These are phyloP conservation scores for Ptychodera flava DNA, from an alignment of 35 echinoderm and acorn worm genomes.

Conservation along the genomic window DNA sequence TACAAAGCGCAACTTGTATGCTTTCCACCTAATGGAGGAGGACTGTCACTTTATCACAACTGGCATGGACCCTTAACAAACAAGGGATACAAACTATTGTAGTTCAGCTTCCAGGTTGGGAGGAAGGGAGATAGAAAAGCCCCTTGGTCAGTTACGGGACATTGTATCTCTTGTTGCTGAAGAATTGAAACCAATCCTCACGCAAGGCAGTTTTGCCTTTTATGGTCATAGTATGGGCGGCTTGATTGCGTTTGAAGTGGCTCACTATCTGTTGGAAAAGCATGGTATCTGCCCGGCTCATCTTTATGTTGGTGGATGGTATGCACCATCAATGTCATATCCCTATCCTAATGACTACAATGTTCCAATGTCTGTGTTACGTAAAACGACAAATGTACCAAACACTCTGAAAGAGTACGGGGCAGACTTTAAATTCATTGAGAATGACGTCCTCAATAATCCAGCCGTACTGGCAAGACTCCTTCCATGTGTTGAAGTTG, in stretches of 20 bases:
- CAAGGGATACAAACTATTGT: constrained; percentile 67
- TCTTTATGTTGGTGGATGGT: constrained; percentile 88
- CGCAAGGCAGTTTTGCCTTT: constrained; percentile 63
- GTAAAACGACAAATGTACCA: constrained; percentile 46
- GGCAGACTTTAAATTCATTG: constrained; percentile 87
- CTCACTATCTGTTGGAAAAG: constrained; percentile 68
- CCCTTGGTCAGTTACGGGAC: constrained; percentile 61
- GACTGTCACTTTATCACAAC: constrained; percentile 61
- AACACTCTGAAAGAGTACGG: constrained; percentile 36
- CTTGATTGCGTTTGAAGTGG: constrained; percentile 80
- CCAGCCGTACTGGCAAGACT: constrained; percentile 60
- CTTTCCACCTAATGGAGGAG: constrained; percentile 80
- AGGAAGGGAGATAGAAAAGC: constrained; percentile 79
- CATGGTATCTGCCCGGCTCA: constrained; percentile 62
- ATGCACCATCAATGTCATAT: constrained; percentile 80
- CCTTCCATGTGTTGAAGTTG: constrained; percentile 69
- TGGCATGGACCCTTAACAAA: constrained; percentile 65
- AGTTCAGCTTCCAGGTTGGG: constrained; percentile 85
- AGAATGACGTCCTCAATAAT: constrained; percentile 65
- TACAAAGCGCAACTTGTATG: constrained; percentile 68
- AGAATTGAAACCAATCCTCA: constrained; percentile 48
- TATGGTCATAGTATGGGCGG: constrained; percentile 93
- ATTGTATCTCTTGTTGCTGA: constrained; percentile 61
- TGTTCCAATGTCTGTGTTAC: constrained; percentile 42
- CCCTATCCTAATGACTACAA: constrained; percentile 93